Conservation (phyloP, 2,888 invertebrate genomes). For the Tachystola acroxantha region DNA sequence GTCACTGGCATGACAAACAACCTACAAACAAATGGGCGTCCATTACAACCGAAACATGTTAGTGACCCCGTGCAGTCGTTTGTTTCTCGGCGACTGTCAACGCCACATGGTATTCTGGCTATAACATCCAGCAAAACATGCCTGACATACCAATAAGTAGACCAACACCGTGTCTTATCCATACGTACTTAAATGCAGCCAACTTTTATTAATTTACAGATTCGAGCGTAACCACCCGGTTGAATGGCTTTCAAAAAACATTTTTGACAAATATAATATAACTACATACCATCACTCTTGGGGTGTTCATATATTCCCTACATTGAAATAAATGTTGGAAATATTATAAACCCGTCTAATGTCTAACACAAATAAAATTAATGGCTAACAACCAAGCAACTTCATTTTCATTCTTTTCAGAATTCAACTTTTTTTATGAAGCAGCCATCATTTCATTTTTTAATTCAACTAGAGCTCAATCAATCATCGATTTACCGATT, state of each 20-base stretch:
- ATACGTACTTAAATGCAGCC: neutral
- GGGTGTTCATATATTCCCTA: conserved; percentile 21
- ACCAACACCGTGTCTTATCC: neutral
- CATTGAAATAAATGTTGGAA: conserved; percentile 23
- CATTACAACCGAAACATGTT: conserved; percentile 18
- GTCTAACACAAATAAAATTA: conserved; percentile 31
- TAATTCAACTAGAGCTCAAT: conserved; percentile 10
- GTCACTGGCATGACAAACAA: conserved; percentile 37
- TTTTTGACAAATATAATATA: conserved; percentile 19
- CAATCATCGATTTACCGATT: too few relatives aligned
- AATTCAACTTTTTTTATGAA: conserved; percentile 30
- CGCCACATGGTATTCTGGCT: conserved; percentile 43
- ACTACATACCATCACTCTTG: conserved; percentile 54
- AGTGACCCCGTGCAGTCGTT: conserved; percentile 60
- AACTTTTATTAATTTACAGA: conserved; percentile 1
- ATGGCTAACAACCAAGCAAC: conserved; percentile 23
- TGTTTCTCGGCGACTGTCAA: conserved; percentile 45
- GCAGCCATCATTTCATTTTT: conserved; percentile 20
- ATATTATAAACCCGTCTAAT: conserved; percentile 22
- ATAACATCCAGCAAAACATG: neutral
- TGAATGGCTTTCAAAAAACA: conserved; percentile 30
- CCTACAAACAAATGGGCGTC: conserved; percentile 35
- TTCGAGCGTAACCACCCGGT: conserved; percentile 49
- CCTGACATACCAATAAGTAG: too few relatives aligned
- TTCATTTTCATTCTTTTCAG: conserved; percentile 28